Evolutionary conservation across 2,797 vertebrate species (phyloP), one percentile per base, ranked within the genome.

Genomic region (Coilia nasus): DNA sequence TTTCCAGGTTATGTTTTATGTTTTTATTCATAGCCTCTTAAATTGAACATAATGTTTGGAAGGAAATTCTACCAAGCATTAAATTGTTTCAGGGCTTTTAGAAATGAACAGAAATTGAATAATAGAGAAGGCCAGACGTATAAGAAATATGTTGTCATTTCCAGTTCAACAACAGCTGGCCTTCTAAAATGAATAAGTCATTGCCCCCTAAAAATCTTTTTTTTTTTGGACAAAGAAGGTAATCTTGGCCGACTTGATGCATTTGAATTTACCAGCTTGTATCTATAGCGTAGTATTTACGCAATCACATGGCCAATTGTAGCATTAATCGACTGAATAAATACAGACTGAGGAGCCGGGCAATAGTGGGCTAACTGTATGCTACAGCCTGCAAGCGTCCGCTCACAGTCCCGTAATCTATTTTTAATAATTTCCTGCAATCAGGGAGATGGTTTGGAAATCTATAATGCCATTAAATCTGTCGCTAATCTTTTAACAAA

Each of bases 361-460:
- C 6, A 82, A 31, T 57, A 82, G 25, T 28, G 19, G 23, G 14
- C n/a, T 25, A 23, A 28, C 46, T 56, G 10, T 56, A 12, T 28
- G n/a, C 14, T 54, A n/a, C 46, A 47, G 23, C 12, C 81, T 28
- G 47, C 17, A 23, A 54, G 21, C 47, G 44, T 93, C 92, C 93
- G 90, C 91, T 90, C 89, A 88, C 90, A 91, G 91, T 90, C 90
- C 89, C n/a, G 92, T 93, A 90, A 91, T 91, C 92, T 92, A 92
- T 92, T 93, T 71, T 91, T 93, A 94, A 94, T 93, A 90, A 90
- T 84, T 93, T 92, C 92, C 91, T 93, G 93, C 92, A 93, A 93
- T 94, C 94, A 93, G 88, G 28, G 89, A 92, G 90, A 92, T 92
- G 92, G 89, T 88, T 94, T 93, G 91, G 91, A 92, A 94, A 93